Percentiles rank a stretch among this genome's conserved stretches.
phyloP scores from a whole-genome alignment of 2,888 invertebrate genomes.

The Isoperla grammatica region DNA sequence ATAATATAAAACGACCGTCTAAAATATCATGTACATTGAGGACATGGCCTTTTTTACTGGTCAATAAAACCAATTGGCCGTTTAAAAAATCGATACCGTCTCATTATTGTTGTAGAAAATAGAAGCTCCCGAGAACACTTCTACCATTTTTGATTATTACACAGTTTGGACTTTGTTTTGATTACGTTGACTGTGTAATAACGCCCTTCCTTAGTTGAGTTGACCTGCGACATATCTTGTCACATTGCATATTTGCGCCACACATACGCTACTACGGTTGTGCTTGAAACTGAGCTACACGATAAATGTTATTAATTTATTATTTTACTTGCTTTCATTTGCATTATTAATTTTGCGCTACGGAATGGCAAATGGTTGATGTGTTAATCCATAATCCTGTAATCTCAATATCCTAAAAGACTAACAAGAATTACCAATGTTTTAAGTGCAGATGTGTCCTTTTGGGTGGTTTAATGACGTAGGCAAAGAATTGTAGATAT shows the following conservation, averaged over 20 bases:
- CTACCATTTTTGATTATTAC: slow-evolving; percentile 19
- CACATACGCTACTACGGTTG: no score
- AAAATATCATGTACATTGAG: slow-evolving; percentile 26
- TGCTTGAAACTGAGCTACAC: no score
- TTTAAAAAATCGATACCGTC: background rate
- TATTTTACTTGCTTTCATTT: slow-evolving; percentile 12
- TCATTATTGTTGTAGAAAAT: background rate
- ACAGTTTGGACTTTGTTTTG: slow-evolving; percentile 47
- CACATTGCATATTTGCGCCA: no score
- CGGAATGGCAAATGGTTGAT: slow-evolving; percentile 22
- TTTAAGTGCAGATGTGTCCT: no score
- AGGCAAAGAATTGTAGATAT: no score
- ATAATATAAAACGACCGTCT: background rate
- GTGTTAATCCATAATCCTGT: slow-evolving; percentile 17
- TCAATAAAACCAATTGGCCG: slow-evolving; percentile 27
- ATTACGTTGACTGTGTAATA: slow-evolving; percentile 16
- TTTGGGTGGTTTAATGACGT: no score
- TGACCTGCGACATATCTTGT: background rate
- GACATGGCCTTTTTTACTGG: slow-evolving; percentile 29
- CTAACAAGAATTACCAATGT: no score
- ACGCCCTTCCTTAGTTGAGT: slow-evolving; percentile 21
- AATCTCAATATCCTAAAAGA: no score
- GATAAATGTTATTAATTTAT: slow-evolving; percentile 7
- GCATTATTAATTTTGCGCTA: slow-evolving; percentile 17
- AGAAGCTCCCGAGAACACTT: slow-evolving; percentile 29